A percentile compares a stretch with the other conserved stretches of the same genome.
Conservation (phyloP, 2,888 invertebrate genomes). For the Drosophila pseudotakahashii region DNA sequence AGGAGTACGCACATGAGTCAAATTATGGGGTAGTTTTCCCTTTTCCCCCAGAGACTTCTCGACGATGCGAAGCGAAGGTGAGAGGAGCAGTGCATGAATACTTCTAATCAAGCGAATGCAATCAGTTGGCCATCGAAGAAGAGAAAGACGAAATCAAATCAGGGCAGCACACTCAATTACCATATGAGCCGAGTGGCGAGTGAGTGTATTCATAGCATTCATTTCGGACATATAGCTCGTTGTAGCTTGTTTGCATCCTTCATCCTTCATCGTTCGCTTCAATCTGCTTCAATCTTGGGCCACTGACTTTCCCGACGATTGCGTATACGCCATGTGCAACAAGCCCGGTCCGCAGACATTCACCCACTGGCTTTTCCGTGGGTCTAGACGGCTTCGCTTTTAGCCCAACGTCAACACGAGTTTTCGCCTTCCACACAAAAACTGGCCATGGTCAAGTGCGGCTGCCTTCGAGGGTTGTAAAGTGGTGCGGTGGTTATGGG, state of each 20-base stretch:
- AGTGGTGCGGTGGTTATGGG: slow-evolving; percentile 1
- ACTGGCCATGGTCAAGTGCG: slow-evolving; percentile 55
- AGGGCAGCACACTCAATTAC: slow-evolving; percentile 38
- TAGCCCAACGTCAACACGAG: slow-evolving; percentile 4
- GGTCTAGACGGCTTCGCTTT: slow-evolving; percentile 9
- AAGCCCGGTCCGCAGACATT: neutral
- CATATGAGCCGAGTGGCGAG: slow-evolving; percentile 18
- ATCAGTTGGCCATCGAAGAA: slow-evolving; percentile 33
- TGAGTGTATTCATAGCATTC: slow-evolving; percentile 35
- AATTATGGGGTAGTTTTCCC: slow-evolving; percentile 6
- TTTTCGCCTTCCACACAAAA: slow-evolving; percentile 2
- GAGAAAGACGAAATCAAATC: slow-evolving; percentile 33
- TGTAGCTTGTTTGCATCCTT: slow-evolving; percentile 14
- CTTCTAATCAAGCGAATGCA: slow-evolving; percentile 42
- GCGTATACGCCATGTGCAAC: slow-evolving; percentile 40
- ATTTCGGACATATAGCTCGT: slow-evolving; percentile 12
- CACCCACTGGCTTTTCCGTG: neutral
- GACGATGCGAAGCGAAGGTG: slow-evolving; percentile 1
- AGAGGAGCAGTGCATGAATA: slow-evolving; percentile 22
- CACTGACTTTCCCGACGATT: slow-evolving; percentile 11
- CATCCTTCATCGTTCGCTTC: neutral
- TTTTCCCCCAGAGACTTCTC: neutral
- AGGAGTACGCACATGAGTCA: neutral
- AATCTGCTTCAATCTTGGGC: slow-evolving; percentile 14
- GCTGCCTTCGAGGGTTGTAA: slow-evolving; percentile 15